These are phyloP conservation scores for Leptodactylus fuscus DNA, from an alignment of 2,113 vertebrate genomes.

Conservation along the genomic window DNA sequence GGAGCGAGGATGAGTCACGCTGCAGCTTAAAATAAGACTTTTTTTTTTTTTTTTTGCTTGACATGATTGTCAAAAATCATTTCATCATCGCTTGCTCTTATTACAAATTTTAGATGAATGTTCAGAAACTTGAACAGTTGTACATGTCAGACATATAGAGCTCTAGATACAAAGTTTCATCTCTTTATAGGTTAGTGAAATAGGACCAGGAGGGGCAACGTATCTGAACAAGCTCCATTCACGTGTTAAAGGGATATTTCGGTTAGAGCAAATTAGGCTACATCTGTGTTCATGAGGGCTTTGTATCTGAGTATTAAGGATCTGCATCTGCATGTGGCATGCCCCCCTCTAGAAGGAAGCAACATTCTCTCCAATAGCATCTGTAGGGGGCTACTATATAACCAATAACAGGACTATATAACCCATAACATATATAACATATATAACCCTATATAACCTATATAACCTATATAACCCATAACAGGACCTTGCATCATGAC, in stretches of 20 bases:
- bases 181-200: not conserved
- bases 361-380: too few species aligned
- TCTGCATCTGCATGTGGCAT: too few species aligned
- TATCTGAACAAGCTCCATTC: not conserved
- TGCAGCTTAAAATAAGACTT: not conserved
- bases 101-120: not conserved
- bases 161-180: not conserved
- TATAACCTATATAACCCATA: too few species aligned
- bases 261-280: too few species aligned
- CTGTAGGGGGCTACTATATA: too few species aligned
- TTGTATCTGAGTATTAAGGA: too few species aligned
- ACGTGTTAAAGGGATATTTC: not conserved
- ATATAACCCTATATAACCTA: too few species aligned
- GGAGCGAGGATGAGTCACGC: not conserved
- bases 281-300: too few species aligned
- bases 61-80: not conserved
- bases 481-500: too few species aligned
- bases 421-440: too few species aligned
- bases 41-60: not conserved
- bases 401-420: too few species aligned
- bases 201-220: not conserved
- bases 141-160: not conserved
- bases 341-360: too few species aligned
- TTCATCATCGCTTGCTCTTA: not conserved
- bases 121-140: not conserved